Evolutionary conservation across 2,888 invertebrate genomes (phyloP).

Genomic region (Dioctria rufipes): DNA sequence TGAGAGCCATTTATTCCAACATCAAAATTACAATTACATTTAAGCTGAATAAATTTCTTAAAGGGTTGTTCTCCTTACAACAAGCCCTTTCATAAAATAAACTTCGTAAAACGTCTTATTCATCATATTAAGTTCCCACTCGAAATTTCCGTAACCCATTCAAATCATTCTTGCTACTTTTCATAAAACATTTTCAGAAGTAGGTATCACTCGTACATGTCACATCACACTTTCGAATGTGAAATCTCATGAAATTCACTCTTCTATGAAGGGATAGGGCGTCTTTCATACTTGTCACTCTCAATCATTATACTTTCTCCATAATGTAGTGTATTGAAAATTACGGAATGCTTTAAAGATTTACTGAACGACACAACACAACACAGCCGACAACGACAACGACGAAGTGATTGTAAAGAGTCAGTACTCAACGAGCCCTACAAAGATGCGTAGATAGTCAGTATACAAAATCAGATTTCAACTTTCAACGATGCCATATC

Average conservation of each 20-base stretch:
- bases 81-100: too few relatives aligned
- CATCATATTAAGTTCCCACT: background rate
- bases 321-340: background rate
- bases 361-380: background rate
- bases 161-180: background rate
- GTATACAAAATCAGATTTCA: too few relatives aligned
- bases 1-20: too few relatives aligned
- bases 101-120: background rate
- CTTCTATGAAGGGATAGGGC: background rate
- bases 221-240: slow-evolving; percentile 10
- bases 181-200: slow-evolving; percentile 1
- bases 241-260: slow-evolving; percentile 1
- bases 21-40: too few relatives aligned
- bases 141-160: background rate
- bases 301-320: background rate
- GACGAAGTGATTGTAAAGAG: too few relatives aligned
- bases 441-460: too few relatives aligned
- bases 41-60: too few relatives aligned
- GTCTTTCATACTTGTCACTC: slow-evolving; percentile 9
- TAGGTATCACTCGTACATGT: background rate
- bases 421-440: too few relatives aligned
- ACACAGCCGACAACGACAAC: too few relatives aligned
- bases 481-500: too few relatives aligned
- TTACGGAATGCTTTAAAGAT: background rate
- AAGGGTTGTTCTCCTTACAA: too few relatives aligned